Evolutionary conservation across 2,797 vertebrate genomes (phyloP), one percentile per base, ranked within the genome.

Genomic region (Labeo calbasu): DNA sequence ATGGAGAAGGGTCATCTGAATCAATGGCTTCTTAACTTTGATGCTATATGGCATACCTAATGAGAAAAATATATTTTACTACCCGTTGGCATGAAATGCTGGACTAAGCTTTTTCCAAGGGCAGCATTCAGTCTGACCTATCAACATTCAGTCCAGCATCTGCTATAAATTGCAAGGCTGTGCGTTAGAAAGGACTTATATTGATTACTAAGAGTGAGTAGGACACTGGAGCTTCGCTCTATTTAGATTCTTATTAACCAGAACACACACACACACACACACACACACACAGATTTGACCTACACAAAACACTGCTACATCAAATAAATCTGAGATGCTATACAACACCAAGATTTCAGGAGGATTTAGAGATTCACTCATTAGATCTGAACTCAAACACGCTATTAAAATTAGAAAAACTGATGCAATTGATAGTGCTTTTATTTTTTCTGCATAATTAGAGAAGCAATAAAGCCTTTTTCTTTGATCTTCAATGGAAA

Each of bases 41-140:
- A 90, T 87, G 90, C 90, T 89, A 91, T 77, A 84, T 86, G 82
- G 93, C 89, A 93, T 94, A 90, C 89, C 83, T 90, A 93, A 93
- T 92, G 90, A 92, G 91, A 91, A 89, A 92, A 90, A 92, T 90
- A 91, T 89, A 92, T 91, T 88, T 89, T 89, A 91, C 87, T 83
- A 51, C 86, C 82, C 81, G 79, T 85, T 83, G 76, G 70, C 81
- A 83, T 59, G 87, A 87, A 91, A 78, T 93, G 93, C 93, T 93
- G 92, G 89, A 83, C 92, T 92, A 88, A 95, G 94, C 93, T 85
- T 88, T 92, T 92, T 40, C 85, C 87, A 85, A 90, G 90, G 92
- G 92, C 93, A 90, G 89, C 61, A 79, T 90, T 91, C 90, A 84
- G 86, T 91, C 91, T 87, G 92, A 92, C 92, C 93, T 86, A 87